Evolutionary conservation across 2,888 invertebrate species (phyloP), one percentile per base, ranked within the genome.

Genomic region (Andricus quercusramuli): DNA sequence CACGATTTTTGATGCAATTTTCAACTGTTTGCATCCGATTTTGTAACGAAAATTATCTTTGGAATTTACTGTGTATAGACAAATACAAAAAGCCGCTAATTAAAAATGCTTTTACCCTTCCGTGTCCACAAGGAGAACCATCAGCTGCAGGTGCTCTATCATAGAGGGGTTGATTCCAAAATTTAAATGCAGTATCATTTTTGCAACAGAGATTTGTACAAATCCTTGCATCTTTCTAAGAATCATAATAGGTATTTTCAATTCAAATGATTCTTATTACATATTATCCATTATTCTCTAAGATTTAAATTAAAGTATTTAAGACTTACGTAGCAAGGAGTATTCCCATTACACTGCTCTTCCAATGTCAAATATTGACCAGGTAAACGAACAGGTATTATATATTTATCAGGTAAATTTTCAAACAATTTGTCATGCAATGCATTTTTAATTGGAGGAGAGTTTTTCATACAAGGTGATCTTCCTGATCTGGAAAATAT

Each of bases 101-200:
- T 44, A 4, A 65, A 41, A 29, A 32, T 56, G 77, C 77, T 84
- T 86, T 93, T 94, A 98, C 98, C 95, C 97, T 96, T 92, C 96
- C 96, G 91, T 96, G 96, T 56, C 98, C 98, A 92, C 98, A 98
- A 0, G 96, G 95, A 22, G 98, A 98, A 32, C 98, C 98, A 93
- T 98, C 98, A 1, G 98, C 98, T 20, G 98, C 98, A 8, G 98
- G 97, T 86, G 98, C 62, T 37, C 74, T 97, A 80, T 5, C 17
- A 13, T 74, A 74, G 15, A 74, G 51, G 4, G 74, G 74, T 25
- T 56, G 9, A 13, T 56, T 74, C 74, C 74, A 74, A 29, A 74
- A 56, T 51, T 78, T 25, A 3, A 17, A 29, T 32, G 41, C 29
- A 25, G n/a, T 25, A 17, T 47, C 32, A 74, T 74, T 74, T 56